These are phyloP conservation scores for Enteromius unitaeniatus DNA, from an alignment of 2,797 vertebrate species.

Conservation along the genomic window DNA sequence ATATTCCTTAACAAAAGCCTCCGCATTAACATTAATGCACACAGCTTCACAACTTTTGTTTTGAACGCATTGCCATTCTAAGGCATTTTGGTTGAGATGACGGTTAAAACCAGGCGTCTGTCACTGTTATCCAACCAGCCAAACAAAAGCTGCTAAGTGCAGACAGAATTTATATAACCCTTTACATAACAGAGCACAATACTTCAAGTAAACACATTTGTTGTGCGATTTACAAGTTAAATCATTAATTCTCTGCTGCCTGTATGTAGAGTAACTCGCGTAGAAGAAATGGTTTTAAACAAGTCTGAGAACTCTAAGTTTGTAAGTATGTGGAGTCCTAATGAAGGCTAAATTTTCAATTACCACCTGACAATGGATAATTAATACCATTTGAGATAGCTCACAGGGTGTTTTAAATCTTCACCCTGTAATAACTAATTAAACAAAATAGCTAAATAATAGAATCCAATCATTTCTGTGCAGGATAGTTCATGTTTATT, in stretches of 20 bases:
- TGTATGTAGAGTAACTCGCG: not conserved
- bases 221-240: constrained; percentile 50
- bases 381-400: constrained; percentile 15
- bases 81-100: constrained; percentile 23
- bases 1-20: not conserved
- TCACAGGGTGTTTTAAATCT: constrained; percentile 18
- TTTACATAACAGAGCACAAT: constrained; percentile 48
- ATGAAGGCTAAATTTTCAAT: not conserved
- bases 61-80: not conserved
- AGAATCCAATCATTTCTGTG: not conserved
- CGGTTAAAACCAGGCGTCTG: constrained; percentile 52
- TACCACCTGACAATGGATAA: constrained; percentile 21
- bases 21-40: not conserved
- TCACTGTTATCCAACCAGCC: constrained; percentile 49
- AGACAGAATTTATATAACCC: constrained; percentile 55
- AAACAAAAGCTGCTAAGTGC: constrained; percentile 59
- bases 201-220: constrained; percentile 49
- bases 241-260: constrained; percentile 35
- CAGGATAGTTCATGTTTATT: constrained; percentile 30
- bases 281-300: constrained; percentile 10
- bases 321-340: not conserved
- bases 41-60: constrained; percentile 7
- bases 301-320: not conserved
- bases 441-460: constrained; percentile 18
- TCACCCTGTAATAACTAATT: not conserved